Percentiles rank a stretch among this genome's conserved stretches.
phyloP scores from a whole-genome alignment of 2,888 invertebrate genomes.

The Steinernema carpocapsae region DNA sequence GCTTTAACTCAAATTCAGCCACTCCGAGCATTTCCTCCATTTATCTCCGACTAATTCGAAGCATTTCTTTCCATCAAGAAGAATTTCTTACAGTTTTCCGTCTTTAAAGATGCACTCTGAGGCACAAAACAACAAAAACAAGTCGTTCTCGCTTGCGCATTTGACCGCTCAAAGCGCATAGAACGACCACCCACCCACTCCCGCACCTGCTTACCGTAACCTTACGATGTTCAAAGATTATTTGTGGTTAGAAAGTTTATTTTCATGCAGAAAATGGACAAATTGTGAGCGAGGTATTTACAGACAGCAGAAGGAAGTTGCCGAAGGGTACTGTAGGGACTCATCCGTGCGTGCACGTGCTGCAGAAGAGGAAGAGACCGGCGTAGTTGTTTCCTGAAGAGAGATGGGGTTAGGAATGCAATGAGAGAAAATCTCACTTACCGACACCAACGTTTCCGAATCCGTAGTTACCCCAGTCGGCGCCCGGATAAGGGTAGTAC shows the following conservation, averaged over 20 bases:
- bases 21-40: too few species aligned
- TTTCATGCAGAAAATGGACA: background rate
- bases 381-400: conserved; percentile 26
- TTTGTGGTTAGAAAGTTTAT: background rate
- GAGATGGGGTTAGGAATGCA: background rate
- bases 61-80: too few species aligned
- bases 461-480: conserved; percentile 28
- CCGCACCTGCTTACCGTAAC: too few species aligned
- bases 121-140: background rate
- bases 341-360: conserved; percentile 16
- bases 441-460: conserved; percentile 18
- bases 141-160: background rate
- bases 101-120: too few species aligned
- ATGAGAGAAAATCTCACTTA: background rate
- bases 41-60: too few species aligned
- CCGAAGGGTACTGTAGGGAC: background rate
- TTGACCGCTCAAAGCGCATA: conserved; percentile 5
- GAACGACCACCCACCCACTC: background rate
- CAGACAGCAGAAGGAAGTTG: background rate
- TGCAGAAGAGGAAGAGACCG: conserved; percentile 28
- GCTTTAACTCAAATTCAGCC: too few species aligned
- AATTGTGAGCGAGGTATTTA: conserved; percentile 1
- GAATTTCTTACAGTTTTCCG: too few species aligned
- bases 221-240: too few species aligned
- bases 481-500: background rate